Percentiles rank a stretch among this genome's conserved stretches.
These are phyloP conservation scores for Unio delphinus DNA, from an alignment of 2,888 invertebrate species.

Conservation along the genomic window DNA sequence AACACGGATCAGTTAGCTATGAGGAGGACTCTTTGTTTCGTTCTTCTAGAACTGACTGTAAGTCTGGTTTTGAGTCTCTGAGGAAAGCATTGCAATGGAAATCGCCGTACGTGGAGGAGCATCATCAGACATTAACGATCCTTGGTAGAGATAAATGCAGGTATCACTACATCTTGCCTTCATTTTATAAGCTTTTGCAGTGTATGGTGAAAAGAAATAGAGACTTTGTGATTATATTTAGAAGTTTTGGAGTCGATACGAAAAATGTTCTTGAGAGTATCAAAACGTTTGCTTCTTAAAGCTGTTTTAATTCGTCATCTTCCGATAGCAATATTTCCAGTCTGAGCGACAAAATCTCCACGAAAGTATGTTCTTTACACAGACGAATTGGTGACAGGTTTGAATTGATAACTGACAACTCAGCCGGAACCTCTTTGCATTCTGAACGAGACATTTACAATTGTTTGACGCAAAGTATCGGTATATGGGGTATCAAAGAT, in stretches of 20 bases:
- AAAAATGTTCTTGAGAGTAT: slow-evolving; percentile 23
- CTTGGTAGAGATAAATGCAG: slow-evolving; percentile 19
- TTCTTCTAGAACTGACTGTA: slow-evolving; percentile 25
- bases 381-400: slow-evolving; percentile 9
- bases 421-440: slow-evolving; percentile 1
- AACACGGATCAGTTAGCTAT: slow-evolving; percentile 22
- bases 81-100: slow-evolving; percentile 23
- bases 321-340: slow-evolving; percentile 3
- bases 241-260: slow-evolving; percentile 30
- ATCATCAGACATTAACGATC: slow-evolving; percentile 23
- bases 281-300: slow-evolving; percentile 15
- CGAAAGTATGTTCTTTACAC: slow-evolving; percentile 6
- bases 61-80: slow-evolving; percentile 26
- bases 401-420: background rate
- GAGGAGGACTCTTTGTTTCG: slow-evolving; percentile 18
- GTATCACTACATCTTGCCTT: slow-evolving; percentile 30
- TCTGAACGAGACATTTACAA: slow-evolving; percentile 30
- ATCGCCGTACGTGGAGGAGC: slow-evolving; percentile 21
- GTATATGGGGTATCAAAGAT: slow-evolving; percentile 25
- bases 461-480: slow-evolving; percentile 13
- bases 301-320: slow-evolving; percentile 1
- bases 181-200: slow-evolving; percentile 25
- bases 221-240: slow-evolving; percentile 25
- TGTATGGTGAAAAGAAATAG: slow-evolving; percentile 10
- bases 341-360: slow-evolving; percentile 7